phyloP scores from a whole-genome alignment of 2,113 vertebrate species.

The Thunnus maccoyii region DNA sequence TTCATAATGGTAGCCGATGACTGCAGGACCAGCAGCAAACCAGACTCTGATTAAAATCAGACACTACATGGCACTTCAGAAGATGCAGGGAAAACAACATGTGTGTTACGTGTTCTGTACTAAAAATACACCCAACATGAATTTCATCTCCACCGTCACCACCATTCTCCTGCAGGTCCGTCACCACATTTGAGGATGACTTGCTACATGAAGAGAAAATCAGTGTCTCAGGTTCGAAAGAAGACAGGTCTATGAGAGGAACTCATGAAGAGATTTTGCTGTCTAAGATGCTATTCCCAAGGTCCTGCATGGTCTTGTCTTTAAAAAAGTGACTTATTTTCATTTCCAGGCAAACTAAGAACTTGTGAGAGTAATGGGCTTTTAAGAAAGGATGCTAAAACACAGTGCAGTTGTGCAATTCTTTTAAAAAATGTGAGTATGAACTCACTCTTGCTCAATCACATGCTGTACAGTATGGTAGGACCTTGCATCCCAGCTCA shows the following conservation, averaged over 20 bases:
- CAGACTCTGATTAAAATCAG: slow-evolving; percentile 53
- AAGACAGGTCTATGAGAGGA: not conserved
- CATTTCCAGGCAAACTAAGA: not conserved
- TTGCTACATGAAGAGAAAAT: slow-evolving; percentile 11
- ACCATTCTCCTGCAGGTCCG: not conserved
- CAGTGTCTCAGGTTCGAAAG: slow-evolving; percentile 9
- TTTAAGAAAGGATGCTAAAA: not conserved
- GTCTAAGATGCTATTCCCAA: not conserved
- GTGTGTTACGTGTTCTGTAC: not conserved
- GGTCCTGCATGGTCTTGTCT: not conserved
- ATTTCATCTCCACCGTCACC: not conserved
- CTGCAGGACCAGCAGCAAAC: slow-evolving; percentile 27
- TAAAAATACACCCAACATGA: slow-evolving; percentile 38
- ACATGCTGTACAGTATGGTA: not conserved
- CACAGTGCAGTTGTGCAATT: not conserved
- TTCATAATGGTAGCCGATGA: slow-evolving; percentile 62
- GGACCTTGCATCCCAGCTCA: not conserved
- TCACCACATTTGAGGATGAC: not conserved
- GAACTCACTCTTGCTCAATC: not conserved
- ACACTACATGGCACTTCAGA: slow-evolving; percentile 33
- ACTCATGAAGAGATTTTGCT: not conserved
- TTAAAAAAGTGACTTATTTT: not conserved
- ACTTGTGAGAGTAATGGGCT: not conserved
- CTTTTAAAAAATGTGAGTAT: not conserved
- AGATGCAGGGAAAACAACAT: not conserved